Percentiles rank a stretch among this genome's conserved stretches.
Conservation (phyloP, 2,888 invertebrate genomes). For the Drosophila prolongata region DNA sequence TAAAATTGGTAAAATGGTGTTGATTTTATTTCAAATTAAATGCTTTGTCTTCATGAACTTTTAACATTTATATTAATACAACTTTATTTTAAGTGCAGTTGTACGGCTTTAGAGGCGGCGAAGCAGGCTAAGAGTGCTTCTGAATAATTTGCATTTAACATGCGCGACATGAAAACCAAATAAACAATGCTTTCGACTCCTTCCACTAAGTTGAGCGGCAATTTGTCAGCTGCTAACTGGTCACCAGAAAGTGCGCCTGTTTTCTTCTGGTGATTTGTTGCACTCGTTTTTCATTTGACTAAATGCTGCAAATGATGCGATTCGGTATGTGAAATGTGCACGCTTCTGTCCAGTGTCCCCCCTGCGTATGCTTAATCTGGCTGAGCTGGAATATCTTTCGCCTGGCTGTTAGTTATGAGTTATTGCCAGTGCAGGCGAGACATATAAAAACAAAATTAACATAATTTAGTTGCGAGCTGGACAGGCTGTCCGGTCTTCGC, state of each 20-base stretch:
- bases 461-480: constrained; percentile 65
- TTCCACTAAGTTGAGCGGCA: constrained; percentile 63
- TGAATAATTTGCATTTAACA: constrained; percentile 81
- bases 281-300: constrained; percentile 75
- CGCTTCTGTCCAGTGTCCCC: constrained; percentile 37
- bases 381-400: constrained; percentile 47
- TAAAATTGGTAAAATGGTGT: background rate
- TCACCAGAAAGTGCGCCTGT: constrained; percentile 55
- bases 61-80: background rate
- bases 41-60: too few species aligned
- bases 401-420: constrained; percentile 59
- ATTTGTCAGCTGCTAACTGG: constrained; percentile 79
- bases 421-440: constrained; percentile 23
- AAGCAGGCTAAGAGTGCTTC: constrained; percentile 55
- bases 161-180: constrained; percentile 78
- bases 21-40: too few species aligned
- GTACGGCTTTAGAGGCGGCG: constrained; percentile 17
- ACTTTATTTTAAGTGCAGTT: constrained; percentile 2
- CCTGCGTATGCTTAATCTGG: constrained; percentile 43
- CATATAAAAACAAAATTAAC: constrained; percentile 59
- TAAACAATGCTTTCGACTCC: constrained; percentile 67
- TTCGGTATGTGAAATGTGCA: constrained; percentile 61
- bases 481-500: constrained; percentile 33
- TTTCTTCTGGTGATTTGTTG: constrained; percentile 76
- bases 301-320: constrained; percentile 76